These are phyloP conservation scores for Watsonalla binaria DNA, from an alignment of 2,888 invertebrate species.

Conservation along the genomic window DNA sequence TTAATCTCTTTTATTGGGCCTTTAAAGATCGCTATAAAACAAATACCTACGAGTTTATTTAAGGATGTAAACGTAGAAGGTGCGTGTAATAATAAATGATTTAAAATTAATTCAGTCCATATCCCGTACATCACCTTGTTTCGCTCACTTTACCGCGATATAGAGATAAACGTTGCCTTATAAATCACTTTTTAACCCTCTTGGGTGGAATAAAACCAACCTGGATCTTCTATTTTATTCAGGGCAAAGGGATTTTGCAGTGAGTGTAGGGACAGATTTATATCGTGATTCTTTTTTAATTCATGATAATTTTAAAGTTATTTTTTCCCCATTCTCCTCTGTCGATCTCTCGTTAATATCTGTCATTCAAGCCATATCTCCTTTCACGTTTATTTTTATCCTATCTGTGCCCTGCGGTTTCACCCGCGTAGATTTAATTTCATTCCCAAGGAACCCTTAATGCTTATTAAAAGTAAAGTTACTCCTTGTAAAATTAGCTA, in stretches of 20 bases:
- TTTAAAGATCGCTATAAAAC: background rate
- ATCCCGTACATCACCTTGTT: background rate
- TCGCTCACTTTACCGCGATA: background rate
- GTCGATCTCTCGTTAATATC: no score
- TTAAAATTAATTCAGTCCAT: background rate
- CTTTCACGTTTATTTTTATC: no score
- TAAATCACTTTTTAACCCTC: background rate
- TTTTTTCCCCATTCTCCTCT: no score
- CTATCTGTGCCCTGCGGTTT: no score
- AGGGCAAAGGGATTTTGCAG: background rate
- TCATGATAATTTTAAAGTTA: no score
- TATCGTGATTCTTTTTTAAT: no score
- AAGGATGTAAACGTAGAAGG: background rate
- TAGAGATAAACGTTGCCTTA: background rate
- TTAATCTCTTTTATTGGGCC: background rate
- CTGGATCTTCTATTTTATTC: background rate
- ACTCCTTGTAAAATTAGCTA: no score
- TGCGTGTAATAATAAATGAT: background rate
- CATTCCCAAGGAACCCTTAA: no score
- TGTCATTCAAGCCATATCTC: no score
- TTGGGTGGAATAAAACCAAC: background rate
- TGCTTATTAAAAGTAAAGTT: no score
- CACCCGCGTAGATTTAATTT: no score
- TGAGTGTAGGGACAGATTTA: no score
- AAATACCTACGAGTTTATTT: background rate